phyloP scores from a whole-genome alignment of 2,888 invertebrate species.

The Diadegma fenestrale region DNA sequence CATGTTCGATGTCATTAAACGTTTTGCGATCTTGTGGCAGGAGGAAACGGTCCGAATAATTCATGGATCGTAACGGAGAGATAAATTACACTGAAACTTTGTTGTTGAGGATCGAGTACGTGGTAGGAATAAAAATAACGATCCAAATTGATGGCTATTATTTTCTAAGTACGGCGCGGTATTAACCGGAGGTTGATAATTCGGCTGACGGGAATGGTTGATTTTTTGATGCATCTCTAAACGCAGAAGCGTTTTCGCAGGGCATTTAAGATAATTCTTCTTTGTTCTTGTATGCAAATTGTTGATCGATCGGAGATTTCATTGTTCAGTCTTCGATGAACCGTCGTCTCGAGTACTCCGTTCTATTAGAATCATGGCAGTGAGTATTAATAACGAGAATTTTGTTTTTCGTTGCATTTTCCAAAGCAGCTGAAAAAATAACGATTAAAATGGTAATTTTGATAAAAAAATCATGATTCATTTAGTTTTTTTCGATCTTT shows the following conservation, averaged over 20 bases:
- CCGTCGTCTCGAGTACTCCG: background rate
- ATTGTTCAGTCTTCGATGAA: conserved; percentile 21
- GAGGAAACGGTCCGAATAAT: background rate
- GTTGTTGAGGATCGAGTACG: background rate
- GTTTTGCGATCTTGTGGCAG: background rate
- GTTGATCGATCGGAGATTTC: conserved; percentile 18
- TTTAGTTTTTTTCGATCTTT: background rate
- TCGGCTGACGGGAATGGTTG: conserved; percentile 12
- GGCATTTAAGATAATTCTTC: background rate
- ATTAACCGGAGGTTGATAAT: background rate
- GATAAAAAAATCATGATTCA: background rate
- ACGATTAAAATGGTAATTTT: background rate
- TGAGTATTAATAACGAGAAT: conserved; percentile 1
- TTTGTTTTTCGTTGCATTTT: background rate
- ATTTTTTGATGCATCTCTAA: background rate
- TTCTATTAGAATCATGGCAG: conserved; percentile 9
- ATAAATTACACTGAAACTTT: background rate
- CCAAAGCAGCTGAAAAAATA: background rate
- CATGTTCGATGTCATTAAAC: background rate
- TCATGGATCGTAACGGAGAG: background rate
- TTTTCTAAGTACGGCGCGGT: background rate
- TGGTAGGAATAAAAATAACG: background rate
- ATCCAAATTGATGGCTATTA: background rate
- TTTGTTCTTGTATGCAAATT: background rate
- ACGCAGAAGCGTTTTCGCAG: background rate